A percentile compares a stretch with the other conserved stretches of the same genome.
phyloP scores from a whole-genome alignment of 2,113 vertebrate genomes.

The Arenaria interpres region DNA sequence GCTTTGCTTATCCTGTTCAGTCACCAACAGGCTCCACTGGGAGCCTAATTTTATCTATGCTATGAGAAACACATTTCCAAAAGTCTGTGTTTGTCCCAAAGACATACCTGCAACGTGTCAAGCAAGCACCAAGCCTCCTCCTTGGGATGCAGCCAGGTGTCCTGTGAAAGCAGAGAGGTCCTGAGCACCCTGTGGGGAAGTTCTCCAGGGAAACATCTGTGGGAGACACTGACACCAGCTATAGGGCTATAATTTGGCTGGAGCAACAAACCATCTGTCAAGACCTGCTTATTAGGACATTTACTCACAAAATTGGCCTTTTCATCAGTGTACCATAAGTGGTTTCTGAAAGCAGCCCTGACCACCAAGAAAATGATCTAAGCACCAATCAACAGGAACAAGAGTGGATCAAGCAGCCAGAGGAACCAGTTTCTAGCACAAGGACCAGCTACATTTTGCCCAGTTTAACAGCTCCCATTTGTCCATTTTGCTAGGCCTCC shows the following conservation, averaged over 20 bases:
- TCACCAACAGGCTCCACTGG: neutral
- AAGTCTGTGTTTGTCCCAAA: neutral
- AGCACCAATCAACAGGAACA: neutral
- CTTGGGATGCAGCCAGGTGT: rapidly evolving
- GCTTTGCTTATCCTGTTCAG: neutral
- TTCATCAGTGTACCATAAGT: neutral
- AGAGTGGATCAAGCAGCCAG: neutral
- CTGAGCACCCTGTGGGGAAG: rapidly evolving
- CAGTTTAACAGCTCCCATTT: neutral
- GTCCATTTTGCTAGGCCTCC: neutral
- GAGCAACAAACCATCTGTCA: constrained; percentile 43
- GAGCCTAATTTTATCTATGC: neutral
- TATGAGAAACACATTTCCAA: neutral
- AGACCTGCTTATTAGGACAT: constrained; percentile 28
- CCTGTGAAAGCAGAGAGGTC: neutral
- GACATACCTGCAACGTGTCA: rapidly evolving
- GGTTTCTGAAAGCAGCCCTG: constrained; percentile 5
- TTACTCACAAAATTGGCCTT: constrained; percentile 35
- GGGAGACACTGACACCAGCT: neutral
- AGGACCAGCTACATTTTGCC: neutral
- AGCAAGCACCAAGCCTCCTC: neutral
- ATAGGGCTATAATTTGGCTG: neutral
- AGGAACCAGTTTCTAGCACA: neutral
- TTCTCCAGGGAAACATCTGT: constrained; percentile 18
- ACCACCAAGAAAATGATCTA: neutral